Evolutionary conservation across 2,888 invertebrate genomes (phyloP).

Genomic region (Chymomyza fuscimana): DNA sequence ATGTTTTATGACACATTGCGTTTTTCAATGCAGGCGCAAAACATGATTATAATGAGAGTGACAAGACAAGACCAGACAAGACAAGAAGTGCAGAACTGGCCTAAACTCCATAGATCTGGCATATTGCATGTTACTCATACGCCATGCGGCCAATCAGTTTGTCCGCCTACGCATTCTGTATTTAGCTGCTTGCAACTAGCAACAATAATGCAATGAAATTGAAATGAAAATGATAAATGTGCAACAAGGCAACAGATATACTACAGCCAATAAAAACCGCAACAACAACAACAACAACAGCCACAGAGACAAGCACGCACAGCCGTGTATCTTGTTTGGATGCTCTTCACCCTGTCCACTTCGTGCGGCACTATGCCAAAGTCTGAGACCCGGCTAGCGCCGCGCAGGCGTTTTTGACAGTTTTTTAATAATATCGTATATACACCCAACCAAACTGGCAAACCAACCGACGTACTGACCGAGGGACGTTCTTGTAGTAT

Average conservation of each 20-base stretch:
- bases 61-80: constrained; percentile 22
- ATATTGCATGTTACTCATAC: constrained; percentile 64
- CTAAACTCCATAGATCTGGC: neutral
- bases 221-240: constrained; percentile 72
- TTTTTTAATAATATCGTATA: constrained; percentile 68
- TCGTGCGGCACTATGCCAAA: constrained; percentile 1
- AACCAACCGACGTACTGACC: constrained; percentile 5
- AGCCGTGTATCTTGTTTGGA: constrained; percentile 20
- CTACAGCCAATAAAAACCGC: constrained; percentile 38
- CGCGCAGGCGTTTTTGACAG: constrained; percentile 74
- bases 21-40: constrained; percentile 41
- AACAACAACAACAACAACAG: constrained; percentile 24
- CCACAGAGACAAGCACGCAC: constrained; percentile 58
- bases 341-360: neutral
- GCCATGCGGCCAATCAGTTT: constrained; percentile 74
- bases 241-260: constrained; percentile 59
- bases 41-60: constrained; percentile 60
- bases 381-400: constrained; percentile 41
- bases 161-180: constrained; percentile 68
- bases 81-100: neutral
- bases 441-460: constrained; percentile 36
- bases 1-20: constrained; percentile 76
- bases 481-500: neutral
- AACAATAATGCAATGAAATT: constrained; percentile 70
- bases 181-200: constrained; percentile 38